Evolutionary conservation across 2,888 invertebrate genomes (phyloP), one percentile per base, ranked within the genome.

Genomic region (Ormyrus thymus): DNA sequence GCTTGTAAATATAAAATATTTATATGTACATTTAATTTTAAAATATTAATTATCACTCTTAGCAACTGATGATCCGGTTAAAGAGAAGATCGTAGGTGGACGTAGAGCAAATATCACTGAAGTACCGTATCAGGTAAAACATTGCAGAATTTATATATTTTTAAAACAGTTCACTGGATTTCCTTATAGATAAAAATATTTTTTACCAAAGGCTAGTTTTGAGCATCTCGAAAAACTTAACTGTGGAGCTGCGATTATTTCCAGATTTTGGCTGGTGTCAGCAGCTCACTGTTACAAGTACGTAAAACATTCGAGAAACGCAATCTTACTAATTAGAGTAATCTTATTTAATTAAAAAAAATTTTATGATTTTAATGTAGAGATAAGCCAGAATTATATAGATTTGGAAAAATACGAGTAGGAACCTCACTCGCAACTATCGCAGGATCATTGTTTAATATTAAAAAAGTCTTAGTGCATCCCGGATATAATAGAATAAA

Each of bases 401-500:
- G 29, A 29, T 29, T 3, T 7, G 13, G 55, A 11, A n/a, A 4
- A 7, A 55, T 7, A n/a, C 6, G 9, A 5, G n/a, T 13, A 55
- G 7, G 11, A n/a, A n/a, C 10, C 10, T n/a, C 6, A 55, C 10
- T 7, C 11, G n/a, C 6, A 56, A 56, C 6, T n/a, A 55, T 7
- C 11, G n/a, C 6, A 56, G 69, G 56, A 1, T 13, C 45, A 7
- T 3, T 7, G 7, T 9, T 53, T 10, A 13, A 58, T 10, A 50
- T 78, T n/a, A 13, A 55, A 51, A 10, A 48, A 59, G 15, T 70
- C 8, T 50, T 70, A 10, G 13, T 15, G 6, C 59, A 70, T 43
- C 65, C 72, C 6, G 15, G 51, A 8, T 62, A 62, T 13, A 10
- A 72, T 8, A 11, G 11, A 5, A 46, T 8, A 9, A n/a, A 10